Evolutionary conservation across 2,113 vertebrate species (phyloP), one percentile per base, ranked within the genome.

Genomic region (Neoarius graeffei): DNA sequence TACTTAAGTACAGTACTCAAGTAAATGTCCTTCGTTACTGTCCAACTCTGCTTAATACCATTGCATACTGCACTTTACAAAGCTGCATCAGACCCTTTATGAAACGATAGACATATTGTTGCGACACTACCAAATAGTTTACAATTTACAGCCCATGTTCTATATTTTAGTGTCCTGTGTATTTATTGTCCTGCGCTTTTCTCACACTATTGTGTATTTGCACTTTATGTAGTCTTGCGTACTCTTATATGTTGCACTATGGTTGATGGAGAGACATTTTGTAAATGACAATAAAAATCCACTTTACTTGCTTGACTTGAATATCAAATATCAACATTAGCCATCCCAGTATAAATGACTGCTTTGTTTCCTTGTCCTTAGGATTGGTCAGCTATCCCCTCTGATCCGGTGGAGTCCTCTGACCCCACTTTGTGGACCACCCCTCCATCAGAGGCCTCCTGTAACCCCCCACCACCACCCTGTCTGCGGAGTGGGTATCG

Each of bases 401-500:
- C 87, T 59, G 27, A 48, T 74, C 30, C 71, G 88, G 85, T 83
- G 91, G 92, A 89, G 87, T 85, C 57, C 42, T 19, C 50, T n/a
- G 73, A 82, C 56, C 74, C 50, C 3, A 56, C 84, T 67, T 81
- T 66, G 76, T 42, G 27, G 42, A 79, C 82, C 81, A 25, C 23
- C 83, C 71, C 48, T 6, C 74, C 59, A 30, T n/a, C 84, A 90
- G 14, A 76, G 69, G 25, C 66, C 80, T 57, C 25, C 88, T 50
- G 74, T 83, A 25, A 69, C 73, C 88, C 83, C 60, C 85, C 62
- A 67, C 77, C 91, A 92, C 93, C 94, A 96, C 93, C 95, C 95
- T 95, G 95, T 95, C 95, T 94, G 94, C 95, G 0, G 95, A 96
- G 93, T 96, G 95, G 95, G 94, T 94, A 90, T 96, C 96, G 94